Evolutionary conservation across 2,888 invertebrate species (phyloP).

Genomic region (Apeira syringaria): DNA sequence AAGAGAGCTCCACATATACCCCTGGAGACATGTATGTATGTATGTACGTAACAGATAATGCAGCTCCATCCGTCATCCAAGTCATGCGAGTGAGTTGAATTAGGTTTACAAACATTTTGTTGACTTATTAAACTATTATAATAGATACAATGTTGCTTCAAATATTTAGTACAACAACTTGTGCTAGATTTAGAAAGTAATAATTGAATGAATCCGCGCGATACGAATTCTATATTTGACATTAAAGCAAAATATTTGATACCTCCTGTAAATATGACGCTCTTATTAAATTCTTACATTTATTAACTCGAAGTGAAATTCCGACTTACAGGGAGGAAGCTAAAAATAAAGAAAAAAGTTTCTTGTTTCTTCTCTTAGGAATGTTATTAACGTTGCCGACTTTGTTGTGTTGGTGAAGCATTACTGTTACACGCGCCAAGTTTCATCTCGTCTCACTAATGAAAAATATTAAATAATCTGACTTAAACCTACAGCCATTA

Average conservation of each 20-base stretch:
- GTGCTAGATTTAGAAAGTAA: too few relatives aligned
- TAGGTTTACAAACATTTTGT: too few relatives aligned
- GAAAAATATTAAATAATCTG: slow-evolving; percentile 25
- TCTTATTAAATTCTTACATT: slow-evolving; percentile 79
- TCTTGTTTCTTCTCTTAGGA: slow-evolving; percentile 64
- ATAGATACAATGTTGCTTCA: too few relatives aligned
- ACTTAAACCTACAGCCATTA: slow-evolving; percentile 4
- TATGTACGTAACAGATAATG: too few relatives aligned
- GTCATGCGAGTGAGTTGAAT: too few relatives aligned
- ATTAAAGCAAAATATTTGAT: slow-evolving; percentile 43
- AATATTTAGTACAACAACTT: too few relatives aligned
- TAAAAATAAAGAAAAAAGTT: slow-evolving; percentile 56
- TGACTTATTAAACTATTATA: too few relatives aligned
- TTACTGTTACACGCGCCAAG: slow-evolving; percentile 53
- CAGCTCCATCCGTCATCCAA: too few relatives aligned
- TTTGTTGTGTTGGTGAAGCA: slow-evolving; percentile 57
- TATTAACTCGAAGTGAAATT: slow-evolving; percentile 67
- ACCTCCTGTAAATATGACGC: slow-evolving; percentile 60
- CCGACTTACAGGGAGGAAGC: slow-evolving; percentile 57
- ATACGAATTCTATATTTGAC: slow-evolving; percentile 37
- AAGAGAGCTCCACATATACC: too few relatives aligned
- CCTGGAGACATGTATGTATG: too few relatives aligned
- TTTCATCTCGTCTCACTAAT: slow-evolving; percentile 35
- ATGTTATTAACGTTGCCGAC: slow-evolving; percentile 72
- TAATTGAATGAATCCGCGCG: slow-evolving; percentile 27